phyloP scores from a whole-genome alignment of 2,113 vertebrate species.

The Lasiurus cinereus region DNA sequence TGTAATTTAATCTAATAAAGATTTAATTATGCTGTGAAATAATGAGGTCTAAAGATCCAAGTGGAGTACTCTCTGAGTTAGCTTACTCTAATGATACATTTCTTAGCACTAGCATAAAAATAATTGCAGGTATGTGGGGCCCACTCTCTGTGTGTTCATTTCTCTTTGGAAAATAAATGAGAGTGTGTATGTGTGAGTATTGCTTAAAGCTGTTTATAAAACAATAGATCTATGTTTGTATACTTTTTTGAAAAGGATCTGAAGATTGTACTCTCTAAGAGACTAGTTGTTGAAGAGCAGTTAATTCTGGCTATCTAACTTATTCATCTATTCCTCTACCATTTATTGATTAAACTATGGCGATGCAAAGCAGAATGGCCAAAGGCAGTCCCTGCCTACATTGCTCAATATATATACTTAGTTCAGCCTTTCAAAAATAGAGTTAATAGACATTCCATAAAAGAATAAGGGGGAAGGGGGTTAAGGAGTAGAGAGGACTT shows the following conservation, averaged over 20 bases:
- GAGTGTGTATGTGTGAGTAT: background rate
- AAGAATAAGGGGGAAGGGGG: background rate
- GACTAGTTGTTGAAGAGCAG: background rate
- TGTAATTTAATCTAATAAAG: slow-evolving; percentile 74
- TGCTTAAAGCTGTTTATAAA: slow-evolving; percentile 48
- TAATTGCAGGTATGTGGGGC: background rate
- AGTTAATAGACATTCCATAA: background rate
- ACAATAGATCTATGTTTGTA: slow-evolving; percentile 18
- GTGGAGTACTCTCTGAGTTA: background rate
- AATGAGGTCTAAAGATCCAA: slow-evolving; percentile 67
- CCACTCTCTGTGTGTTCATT: background rate
- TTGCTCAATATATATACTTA: slow-evolving; percentile 38
- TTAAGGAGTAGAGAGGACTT: background rate
- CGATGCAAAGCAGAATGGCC: background rate
- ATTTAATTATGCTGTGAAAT: slow-evolving; percentile 75
- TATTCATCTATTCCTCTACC: slow-evolving; percentile 36
- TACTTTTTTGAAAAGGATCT: background rate
- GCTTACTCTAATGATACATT: slow-evolving; percentile 30
- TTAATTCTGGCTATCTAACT: slow-evolving; percentile 45
- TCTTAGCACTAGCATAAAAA: slow-evolving; percentile 32
- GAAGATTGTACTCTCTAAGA: background rate
- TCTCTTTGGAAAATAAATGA: slow-evolving; percentile 37
- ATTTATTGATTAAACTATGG: background rate
- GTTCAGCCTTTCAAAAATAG: slow-evolving; percentile 33
- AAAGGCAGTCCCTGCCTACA: background rate